Evolutionary conservation across 2,113 vertebrate genomes (phyloP).

Genomic region (Myxocyprinus asiaticus): DNA sequence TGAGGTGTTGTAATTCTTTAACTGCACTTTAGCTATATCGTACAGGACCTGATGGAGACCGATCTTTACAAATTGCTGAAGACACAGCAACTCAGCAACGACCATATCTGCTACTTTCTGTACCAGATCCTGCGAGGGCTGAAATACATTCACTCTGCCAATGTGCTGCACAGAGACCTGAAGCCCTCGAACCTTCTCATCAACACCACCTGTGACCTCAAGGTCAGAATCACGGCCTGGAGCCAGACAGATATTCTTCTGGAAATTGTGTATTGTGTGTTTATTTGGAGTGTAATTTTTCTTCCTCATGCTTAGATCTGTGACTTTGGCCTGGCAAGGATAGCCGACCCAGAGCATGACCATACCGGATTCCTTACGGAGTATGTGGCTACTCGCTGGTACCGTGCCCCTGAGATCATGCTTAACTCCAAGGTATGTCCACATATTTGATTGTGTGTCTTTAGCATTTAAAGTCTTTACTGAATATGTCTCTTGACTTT

Average conservation of each 20-base stretch:
- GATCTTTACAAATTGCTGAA: slow-evolving; percentile 90
- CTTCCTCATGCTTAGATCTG: slow-evolving; percentile 77
- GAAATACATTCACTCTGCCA: slow-evolving; percentile 90
- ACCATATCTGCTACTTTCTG: slow-evolving; percentile 90
- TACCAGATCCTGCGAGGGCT: slow-evolving; percentile 89
- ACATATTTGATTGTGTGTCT: background rate
- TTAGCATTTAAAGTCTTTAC: background rate
- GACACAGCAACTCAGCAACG: slow-evolving; percentile 88
- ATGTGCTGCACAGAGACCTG: slow-evolving; percentile 87
- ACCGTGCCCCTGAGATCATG: slow-evolving; percentile 92
- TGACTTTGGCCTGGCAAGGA: slow-evolving; percentile 87
- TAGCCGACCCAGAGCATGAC: slow-evolving; percentile 88
- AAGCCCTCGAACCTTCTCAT: slow-evolving; percentile 91
- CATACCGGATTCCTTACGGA: slow-evolving; percentile 90
- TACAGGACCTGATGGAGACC: slow-evolving; percentile 91
- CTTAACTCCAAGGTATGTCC: slow-evolving; percentile 86
- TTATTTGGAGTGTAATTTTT: background rate
- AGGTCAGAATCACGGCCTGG: slow-evolving; percentile 67
- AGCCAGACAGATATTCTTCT: background rate
- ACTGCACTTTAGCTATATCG: slow-evolving; percentile 81
- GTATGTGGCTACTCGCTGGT: slow-evolving; percentile 91
- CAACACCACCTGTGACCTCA: slow-evolving; percentile 91
- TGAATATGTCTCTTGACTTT: background rate
- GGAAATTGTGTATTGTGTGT: background rate
- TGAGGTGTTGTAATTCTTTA: slow-evolving; percentile 63